Evolutionary conservation across 2,797 vertebrate species (phyloP).

Genomic region (Trematomus bernacchii): DNA sequence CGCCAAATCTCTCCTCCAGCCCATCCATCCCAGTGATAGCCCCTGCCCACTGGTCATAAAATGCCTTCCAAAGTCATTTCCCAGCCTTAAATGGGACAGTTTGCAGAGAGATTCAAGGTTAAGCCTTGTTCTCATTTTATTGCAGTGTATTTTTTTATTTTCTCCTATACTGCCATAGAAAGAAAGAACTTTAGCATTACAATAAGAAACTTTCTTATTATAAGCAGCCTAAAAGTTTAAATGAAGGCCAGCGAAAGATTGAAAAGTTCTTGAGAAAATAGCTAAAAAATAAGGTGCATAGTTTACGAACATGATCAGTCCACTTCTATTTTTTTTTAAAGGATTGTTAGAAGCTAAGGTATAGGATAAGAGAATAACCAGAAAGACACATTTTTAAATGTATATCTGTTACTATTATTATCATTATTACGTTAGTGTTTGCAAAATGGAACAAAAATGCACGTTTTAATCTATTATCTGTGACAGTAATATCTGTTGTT

Average conservation of each 20-base stretch:
- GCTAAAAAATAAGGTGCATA: neutral
- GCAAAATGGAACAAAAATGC: neutral
- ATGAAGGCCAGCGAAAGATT: neutral
- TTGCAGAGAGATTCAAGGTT: constrained; percentile 61
- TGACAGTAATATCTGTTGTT: neutral
- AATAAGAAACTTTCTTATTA: neutral
- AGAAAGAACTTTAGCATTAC: constrained; percentile 9
- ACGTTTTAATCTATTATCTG: neutral
- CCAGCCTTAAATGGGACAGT: constrained; percentile 49
- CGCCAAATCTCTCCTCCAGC: constrained; percentile 56
- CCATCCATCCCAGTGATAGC: constrained; percentile 60
- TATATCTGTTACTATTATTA: too few species aligned
- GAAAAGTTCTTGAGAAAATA: neutral
- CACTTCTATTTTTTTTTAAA: neutral
- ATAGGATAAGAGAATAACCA: neutral
- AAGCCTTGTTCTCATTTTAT: constrained; percentile 51
- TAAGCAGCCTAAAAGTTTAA: neutral
- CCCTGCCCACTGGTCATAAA: constrained; percentile 59
- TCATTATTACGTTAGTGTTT: too few species aligned
- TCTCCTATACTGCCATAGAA: neutral
- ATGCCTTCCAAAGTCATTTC: constrained; percentile 50
- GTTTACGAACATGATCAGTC: neutral
- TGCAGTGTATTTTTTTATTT: constrained; percentile 20
- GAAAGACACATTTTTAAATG: neutral
- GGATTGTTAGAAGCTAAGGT: neutral